Evolutionary conservation across 2,797 vertebrate species (phyloP).

Genomic region (Coluber constrictor): DNA sequence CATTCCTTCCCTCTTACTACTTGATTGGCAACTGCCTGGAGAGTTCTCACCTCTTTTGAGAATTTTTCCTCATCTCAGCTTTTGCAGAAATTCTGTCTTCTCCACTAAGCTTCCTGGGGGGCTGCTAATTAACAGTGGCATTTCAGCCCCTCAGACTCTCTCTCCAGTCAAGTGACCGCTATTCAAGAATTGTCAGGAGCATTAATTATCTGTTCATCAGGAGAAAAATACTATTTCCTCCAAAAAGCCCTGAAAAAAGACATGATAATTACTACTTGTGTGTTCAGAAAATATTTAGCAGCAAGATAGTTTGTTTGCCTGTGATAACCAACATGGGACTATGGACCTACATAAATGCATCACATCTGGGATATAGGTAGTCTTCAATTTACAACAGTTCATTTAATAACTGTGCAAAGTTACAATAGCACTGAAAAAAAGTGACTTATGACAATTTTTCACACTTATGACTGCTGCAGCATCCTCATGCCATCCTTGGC

Average conservation of each 20-base stretch:
- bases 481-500: background rate
- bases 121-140: constrained; percentile 6
- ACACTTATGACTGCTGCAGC: background rate
- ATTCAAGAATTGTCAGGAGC: background rate
- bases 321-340: background rate
- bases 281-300: background rate
- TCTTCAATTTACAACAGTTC: background rate
- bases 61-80: background rate
- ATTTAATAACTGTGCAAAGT: background rate
- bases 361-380: background rate
- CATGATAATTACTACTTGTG: background rate
- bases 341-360: background rate
- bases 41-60: background rate
- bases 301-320: background rate
- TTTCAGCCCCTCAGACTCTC: constrained; percentile 15
- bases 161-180: background rate
- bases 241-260: background rate
- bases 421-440: background rate
- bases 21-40: background rate
- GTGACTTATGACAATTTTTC: background rate
- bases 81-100: background rate
- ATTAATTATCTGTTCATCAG: background rate
- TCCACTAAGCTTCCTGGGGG: background rate
- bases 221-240: background rate
- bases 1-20: background rate